Evolutionary conservation across 2,797 vertebrate species (phyloP).

Genomic region (Leptatherina wallacei): DNA sequence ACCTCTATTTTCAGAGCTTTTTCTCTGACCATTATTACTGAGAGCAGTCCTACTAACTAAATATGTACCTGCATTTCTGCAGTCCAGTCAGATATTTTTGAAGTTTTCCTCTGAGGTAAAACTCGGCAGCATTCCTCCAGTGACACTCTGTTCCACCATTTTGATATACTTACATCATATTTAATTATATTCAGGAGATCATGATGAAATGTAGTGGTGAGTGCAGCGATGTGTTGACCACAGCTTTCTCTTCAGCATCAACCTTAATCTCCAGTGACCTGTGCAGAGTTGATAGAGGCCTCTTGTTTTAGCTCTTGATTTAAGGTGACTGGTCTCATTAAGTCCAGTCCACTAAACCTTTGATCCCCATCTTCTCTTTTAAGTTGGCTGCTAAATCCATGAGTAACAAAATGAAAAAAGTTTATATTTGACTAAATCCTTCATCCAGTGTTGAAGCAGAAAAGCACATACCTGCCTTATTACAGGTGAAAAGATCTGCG

Average conservation of each 20-base stretch:
- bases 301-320: not conserved
- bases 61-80: not conserved
- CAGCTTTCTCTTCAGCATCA: not conserved
- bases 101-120: not conserved
- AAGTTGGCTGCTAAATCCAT: not conserved
- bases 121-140: not conserved
- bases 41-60: not conserved
- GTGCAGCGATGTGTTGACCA: not conserved
- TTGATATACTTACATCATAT: not conserved
- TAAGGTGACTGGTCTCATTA: slow-evolving; percentile 7
- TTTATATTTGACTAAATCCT: not conserved
- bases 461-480: not conserved
- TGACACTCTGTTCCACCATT: not conserved
- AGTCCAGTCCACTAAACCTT: not conserved
- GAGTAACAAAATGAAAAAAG: not conserved
- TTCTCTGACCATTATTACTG: not conserved
- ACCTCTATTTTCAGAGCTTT: not conserved
- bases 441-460: not conserved
- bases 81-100: not conserved
- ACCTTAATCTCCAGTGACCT: not conserved
- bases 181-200: slow-evolving; percentile 3
- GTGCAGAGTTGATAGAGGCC: too few relatives aligned
- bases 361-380: not conserved
- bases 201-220: not conserved
- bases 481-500: not conserved